Conservation (phyloP, 2,113 vertebrate species). For the Gadus chalcogrammus region DNA sequence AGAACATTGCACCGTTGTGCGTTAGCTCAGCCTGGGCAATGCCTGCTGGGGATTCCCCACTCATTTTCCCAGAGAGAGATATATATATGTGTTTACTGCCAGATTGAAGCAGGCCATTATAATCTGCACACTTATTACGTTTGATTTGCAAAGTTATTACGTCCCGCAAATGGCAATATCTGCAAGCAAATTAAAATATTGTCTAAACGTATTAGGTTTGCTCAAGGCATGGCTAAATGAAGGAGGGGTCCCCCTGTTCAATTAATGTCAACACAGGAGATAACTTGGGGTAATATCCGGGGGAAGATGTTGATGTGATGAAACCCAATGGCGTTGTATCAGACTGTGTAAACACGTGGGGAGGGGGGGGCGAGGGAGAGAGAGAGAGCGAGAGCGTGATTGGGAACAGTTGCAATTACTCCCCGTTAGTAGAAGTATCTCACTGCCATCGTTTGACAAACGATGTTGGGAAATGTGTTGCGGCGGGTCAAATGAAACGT, state of each 20-base stretch:
- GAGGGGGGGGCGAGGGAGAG: neutral
- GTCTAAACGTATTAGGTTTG: neutral
- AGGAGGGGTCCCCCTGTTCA: slow-evolving; percentile 36
- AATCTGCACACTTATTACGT: slow-evolving; percentile 39
- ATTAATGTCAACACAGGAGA: slow-evolving; percentile 63
- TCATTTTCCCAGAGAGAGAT: slow-evolving; percentile 13
- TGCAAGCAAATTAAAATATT: slow-evolving; percentile 53
- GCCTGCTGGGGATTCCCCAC: slow-evolving; percentile 25
- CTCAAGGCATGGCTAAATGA: slow-evolving; percentile 39
- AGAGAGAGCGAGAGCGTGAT: slow-evolving; percentile 8
- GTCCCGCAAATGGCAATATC: slow-evolving; percentile 45
- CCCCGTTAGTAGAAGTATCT: slow-evolving; percentile 23
- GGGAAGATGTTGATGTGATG: slow-evolving; percentile 41
- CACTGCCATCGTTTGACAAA: slow-evolving; percentile 40
- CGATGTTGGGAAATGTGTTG: slow-evolving; percentile 55
- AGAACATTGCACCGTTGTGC: slow-evolving; percentile 8
- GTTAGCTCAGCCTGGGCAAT: slow-evolving; percentile 29
- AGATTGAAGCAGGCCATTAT: slow-evolving; percentile 37
- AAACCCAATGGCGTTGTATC: slow-evolving; percentile 32
- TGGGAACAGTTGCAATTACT: slow-evolving; percentile 34
- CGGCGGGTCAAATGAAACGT: slow-evolving; percentile 38
- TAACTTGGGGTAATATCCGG: slow-evolving; percentile 57
- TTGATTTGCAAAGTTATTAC: slow-evolving; percentile 52
- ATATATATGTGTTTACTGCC: slow-evolving; percentile 19
- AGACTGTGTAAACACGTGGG: slow-evolving; percentile 40